A percentile compares a stretch with the other conserved stretches of the same genome.
phyloP scores from a whole-genome alignment of 2,113 vertebrate species.

The Hypomesus transpacificus region DNA sequence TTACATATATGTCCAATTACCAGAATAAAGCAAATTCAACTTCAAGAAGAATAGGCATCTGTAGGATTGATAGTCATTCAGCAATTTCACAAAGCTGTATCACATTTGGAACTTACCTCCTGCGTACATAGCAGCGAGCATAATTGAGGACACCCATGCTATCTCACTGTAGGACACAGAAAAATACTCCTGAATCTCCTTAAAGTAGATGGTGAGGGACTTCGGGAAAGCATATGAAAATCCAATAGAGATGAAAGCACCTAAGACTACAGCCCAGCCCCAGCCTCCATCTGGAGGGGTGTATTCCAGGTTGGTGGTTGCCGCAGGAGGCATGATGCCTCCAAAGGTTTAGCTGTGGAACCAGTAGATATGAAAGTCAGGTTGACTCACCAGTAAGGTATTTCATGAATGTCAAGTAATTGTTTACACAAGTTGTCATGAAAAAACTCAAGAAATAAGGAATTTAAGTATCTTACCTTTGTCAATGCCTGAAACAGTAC shows the following conservation, averaged over 20 bases:
- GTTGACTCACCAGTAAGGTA: background rate
- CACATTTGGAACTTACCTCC: conserved; percentile 65
- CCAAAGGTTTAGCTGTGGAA: conserved; percentile 21
- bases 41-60: too few relatives aligned
- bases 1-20: background rate
- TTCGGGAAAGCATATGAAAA: conserved; percentile 84
- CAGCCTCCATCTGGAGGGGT: conserved; percentile 77
- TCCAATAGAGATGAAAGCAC: conserved; percentile 75
- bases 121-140: conserved; percentile 77
- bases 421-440: too few relatives aligned
- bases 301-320: conserved; percentile 51
- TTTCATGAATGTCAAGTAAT: too few relatives aligned
- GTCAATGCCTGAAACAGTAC: too few relatives aligned
- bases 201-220: conserved; percentile 80
- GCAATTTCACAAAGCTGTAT: too few relatives aligned
- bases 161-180: conserved; percentile 78
- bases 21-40: too few relatives aligned
- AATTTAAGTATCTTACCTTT: too few relatives aligned
- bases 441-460: too few relatives aligned
- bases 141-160: conserved; percentile 79
- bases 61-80: too few relatives aligned
- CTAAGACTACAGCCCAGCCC: conserved; percentile 74
- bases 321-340: conserved; percentile 60
- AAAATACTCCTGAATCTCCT: conserved; percentile 86
- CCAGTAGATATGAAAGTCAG: background rate